Percentiles rank a stretch among this genome's conserved stretches.
Conservation (phyloP, 2,113 vertebrate species). For the Rissa tridactyla region DNA sequence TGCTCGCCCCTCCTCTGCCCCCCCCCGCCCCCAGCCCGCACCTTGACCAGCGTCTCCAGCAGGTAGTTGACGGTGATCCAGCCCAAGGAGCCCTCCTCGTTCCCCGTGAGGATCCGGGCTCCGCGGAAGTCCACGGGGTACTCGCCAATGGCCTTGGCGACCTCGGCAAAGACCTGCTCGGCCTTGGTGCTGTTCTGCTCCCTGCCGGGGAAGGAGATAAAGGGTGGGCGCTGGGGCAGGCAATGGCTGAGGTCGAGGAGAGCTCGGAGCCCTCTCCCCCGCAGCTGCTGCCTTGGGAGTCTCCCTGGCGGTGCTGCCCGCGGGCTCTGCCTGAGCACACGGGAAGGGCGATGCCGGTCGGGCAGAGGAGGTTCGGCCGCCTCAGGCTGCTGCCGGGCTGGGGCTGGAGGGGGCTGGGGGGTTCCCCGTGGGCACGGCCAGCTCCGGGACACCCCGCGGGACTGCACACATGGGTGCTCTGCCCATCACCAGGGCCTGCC, state of each 20-base stretch:
- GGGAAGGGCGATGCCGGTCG: rapidly evolving
- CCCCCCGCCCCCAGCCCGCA: neutral
- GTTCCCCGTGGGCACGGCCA: neutral
- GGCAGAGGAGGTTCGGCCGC: neutral
- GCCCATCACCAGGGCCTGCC: neutral
- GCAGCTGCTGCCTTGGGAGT: rapidly evolving
- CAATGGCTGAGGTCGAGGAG: neutral
- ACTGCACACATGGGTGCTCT: neutral
- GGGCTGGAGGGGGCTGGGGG: neutral
- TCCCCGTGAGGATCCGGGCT: conserved; percentile 78
- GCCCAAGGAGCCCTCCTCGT: conserved; percentile 84
- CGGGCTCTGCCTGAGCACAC: neutral
- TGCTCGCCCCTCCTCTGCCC: neutral
- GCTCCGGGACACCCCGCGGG: neutral
- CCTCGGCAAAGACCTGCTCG: conserved; percentile 67
- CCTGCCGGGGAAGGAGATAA: conserved; percentile 55
- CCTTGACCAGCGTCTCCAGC: conserved; percentile 78
- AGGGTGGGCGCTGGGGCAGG: neutral
- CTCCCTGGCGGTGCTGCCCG: neutral
- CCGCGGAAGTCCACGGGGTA: conserved; percentile 81
- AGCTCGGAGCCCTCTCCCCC: neutral
- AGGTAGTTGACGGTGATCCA: conserved; percentile 91
- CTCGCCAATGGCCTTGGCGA: conserved; percentile 64
- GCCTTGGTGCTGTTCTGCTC: conserved; percentile 72
- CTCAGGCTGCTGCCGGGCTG: neutral